These are phyloP conservation scores for Nothura maculosa DNA, from an alignment of 2,797 vertebrate genomes.

Conservation along the genomic window DNA sequence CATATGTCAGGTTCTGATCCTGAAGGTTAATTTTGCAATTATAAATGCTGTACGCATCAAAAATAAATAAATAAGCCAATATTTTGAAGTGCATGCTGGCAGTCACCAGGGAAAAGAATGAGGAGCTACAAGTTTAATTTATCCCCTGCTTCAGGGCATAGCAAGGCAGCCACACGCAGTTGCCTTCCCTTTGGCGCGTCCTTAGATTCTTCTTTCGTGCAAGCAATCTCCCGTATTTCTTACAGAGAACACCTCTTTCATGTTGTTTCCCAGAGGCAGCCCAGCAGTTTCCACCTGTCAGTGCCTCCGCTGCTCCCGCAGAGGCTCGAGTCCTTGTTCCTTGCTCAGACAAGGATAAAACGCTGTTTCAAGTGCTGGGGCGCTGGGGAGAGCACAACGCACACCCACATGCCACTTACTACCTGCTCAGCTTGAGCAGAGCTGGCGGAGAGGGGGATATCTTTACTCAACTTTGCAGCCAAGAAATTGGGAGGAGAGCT, in stretches of 20 bases:
- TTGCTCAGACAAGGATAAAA: not conserved
- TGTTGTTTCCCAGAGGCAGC: not conserved
- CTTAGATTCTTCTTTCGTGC: conserved; percentile 26
- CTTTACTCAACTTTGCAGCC: not conserved
- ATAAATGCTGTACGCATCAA: not conserved
- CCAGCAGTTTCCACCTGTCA: not conserved
- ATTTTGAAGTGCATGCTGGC: conserved; percentile 31
- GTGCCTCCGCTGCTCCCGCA: not conserved
- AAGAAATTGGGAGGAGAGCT: not conserved
- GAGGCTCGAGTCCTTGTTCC: not conserved
- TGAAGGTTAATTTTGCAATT: conserved; percentile 67
- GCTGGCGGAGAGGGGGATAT: not conserved
- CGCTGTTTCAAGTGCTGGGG: not conserved
- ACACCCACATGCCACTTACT: not conserved
- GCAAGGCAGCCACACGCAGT: not conserved
- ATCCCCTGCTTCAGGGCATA: conserved; percentile 56
- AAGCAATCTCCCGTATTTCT: not conserved
- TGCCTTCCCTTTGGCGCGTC: not conserved
- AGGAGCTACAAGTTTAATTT: conserved; percentile 37
- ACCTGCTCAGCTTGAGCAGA: not conserved
- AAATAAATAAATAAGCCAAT: not conserved
- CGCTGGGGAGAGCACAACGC: not conserved
- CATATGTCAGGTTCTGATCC: conserved; percentile 15
- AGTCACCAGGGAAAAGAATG: conserved; percentile 8
- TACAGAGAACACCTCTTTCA: not conserved